Base-by-base conservation (phyloP, 2,113 vertebrate genomes). In the Tachysurus vachellii region DNA sequence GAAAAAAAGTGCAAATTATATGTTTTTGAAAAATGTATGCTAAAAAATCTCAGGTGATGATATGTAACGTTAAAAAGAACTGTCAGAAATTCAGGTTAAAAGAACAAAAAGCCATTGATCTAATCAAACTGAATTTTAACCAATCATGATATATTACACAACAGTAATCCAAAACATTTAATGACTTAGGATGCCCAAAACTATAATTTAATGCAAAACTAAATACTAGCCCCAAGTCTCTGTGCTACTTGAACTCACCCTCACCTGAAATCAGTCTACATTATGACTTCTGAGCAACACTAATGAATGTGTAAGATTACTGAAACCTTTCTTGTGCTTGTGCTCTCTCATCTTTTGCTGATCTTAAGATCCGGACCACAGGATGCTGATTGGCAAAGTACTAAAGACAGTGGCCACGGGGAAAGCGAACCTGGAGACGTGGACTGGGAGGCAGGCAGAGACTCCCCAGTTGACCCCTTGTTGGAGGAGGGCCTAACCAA, bases 361-460 rank as follows among this genome's bases (percentile, higher is more conserved):
- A 44, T 84, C 2, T 89, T 14, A 92, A 99, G 98, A 92, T 96
- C 93, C 21, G 91, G 92, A 0, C 92, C 92, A 28, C 95, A 95
- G 92, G 96, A 98, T 28, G 53, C 91, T 0, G 97, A 99, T 59
- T 95, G 96, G 93, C 93, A 95, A 89, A 96, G 96, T 86, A 94
- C 95, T 21, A 97, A 97, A 92, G 96, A 96, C 95, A 97, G 96
- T 2, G 96, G 95, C 26, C 97, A 96, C 0, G 95, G 95, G 0
- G 97, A 97, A 91, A 95, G 95, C 0, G 97, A 98, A 83, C 95
- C 95, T 0, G 97, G 96, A 6, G 97, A 98, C 54, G 91, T 94
- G 2, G 95, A 96, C 87, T 96, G 92, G 16, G 96, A 97, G 59
- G 91, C 94, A 0, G 96, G 95, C 47, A 92, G 96, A 28, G 97